Percentiles rank a stretch among this genome's conserved stretches.
phyloP scores from a whole-genome alignment of 2,113 vertebrate species.

The Ctenomys sociabilis region DNA sequence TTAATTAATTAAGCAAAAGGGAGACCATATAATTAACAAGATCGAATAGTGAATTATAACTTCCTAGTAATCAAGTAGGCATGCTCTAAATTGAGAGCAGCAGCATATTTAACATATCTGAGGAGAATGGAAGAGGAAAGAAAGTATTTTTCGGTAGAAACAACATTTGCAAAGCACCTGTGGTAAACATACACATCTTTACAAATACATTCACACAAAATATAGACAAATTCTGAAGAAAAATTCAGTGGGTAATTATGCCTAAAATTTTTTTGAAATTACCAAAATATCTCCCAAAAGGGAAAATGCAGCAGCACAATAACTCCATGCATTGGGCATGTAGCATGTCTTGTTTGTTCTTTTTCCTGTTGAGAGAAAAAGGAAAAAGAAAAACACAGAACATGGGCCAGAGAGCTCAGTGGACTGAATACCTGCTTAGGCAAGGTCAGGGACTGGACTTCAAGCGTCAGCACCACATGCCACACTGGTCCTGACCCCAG shows the following conservation, averaged over 20 bases:
- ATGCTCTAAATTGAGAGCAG: not conserved
- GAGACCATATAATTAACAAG: not conserved
- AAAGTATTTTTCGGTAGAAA: not conserved
- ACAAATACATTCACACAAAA: not conserved
- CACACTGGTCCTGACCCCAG: no score
- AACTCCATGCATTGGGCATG: not conserved
- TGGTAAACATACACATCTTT: not conserved
- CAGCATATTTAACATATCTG: not conserved
- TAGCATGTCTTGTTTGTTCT: not conserved
- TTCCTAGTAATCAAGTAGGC: not conserved
- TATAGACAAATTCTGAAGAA: not conserved
- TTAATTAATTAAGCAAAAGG: not conserved
- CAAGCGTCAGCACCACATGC: no score
- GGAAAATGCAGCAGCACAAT: not conserved
- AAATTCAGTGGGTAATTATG: not conserved
- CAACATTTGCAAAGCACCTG: not conserved
- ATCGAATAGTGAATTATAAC: not conserved
- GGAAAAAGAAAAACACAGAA: not conserved
- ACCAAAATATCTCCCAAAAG: not conserved
- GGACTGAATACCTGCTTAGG: no score
- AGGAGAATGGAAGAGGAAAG: not conserved
- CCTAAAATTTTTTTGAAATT: not conserved
- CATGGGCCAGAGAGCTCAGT: no score
- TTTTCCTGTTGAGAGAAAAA: not conserved
- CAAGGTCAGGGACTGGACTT: no score